phyloP scores from a whole-genome alignment of 2,797 vertebrate genomes.

The Tinamus major region DNA sequence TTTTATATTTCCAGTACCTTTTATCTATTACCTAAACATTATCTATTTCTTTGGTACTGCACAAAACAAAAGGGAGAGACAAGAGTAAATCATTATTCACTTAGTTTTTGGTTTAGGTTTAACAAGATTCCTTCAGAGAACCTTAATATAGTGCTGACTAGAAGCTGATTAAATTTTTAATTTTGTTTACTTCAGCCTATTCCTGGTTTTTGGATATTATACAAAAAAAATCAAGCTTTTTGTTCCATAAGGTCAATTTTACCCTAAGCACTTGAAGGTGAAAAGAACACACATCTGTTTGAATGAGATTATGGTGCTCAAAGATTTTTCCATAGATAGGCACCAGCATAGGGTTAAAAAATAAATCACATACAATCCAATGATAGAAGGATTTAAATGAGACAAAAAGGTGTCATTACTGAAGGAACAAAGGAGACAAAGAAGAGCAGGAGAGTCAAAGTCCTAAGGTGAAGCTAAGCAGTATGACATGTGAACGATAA shows the following conservation, averaged over 20 bases:
- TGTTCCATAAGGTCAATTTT: not conserved
- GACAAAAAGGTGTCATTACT: not conserved
- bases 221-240: not conserved
- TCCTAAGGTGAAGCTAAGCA: not conserved
- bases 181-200: not conserved
- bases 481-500: not conserved
- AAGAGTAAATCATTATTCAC: not conserved
- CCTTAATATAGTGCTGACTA: not conserved
- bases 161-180: not conserved
- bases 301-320: not conserved
- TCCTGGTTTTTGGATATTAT: not conserved
- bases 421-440: not conserved
- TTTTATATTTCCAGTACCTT: not conserved
- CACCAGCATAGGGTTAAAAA: not conserved
- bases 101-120: not conserved
- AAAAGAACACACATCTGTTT: not conserved
- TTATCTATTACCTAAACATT: not conserved
- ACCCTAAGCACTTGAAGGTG: not conserved
- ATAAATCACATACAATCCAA: not conserved
- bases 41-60: not conserved
- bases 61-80: not conserved
- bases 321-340: not conserved
- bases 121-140: not conserved
- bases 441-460: not conserved
- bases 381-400: not conserved